Conservation (phyloP, 1,140 invertebrate species). For the Drosophila paulistorum region DNA sequence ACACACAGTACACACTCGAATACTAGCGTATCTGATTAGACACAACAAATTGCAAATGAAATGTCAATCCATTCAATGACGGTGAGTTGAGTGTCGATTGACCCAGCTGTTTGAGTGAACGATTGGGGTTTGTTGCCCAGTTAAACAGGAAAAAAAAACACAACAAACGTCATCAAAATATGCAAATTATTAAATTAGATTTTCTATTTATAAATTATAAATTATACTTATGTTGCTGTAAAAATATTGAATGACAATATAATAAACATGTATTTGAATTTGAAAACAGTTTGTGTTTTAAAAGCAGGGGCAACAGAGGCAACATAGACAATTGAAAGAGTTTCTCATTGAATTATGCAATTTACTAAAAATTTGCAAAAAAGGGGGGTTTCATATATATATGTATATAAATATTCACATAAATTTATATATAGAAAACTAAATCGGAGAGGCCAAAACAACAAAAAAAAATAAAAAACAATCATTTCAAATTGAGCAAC, state of each 20-base stretch:
- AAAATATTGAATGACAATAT: background rate
- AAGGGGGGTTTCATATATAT: no score
- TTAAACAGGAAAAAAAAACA: background rate
- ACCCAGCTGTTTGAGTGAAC: no score
- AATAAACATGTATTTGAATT: background rate
- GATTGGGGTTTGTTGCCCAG: background rate
- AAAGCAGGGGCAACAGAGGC: background rate
- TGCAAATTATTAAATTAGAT: constrained; percentile 13
- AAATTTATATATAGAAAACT: no score
- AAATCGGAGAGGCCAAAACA: no score
- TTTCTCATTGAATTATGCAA: background rate
- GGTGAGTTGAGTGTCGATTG: background rate
- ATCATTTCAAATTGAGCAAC: no score
- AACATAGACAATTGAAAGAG: background rate
- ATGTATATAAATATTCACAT: no score
- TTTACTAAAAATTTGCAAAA: no score
- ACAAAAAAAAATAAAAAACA: no score
- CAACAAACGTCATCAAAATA: constrained; percentile 9
- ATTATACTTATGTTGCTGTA: constrained; percentile 1
- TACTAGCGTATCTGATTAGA: background rate
- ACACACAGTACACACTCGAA: background rate
- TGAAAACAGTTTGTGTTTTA: no score
- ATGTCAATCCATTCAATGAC: background rate
- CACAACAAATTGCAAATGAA: constrained; percentile 4
- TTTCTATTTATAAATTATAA: constrained; percentile 9